Base-by-base conservation (phyloP, 2,888 invertebrate genomes). In the Biston betularia region DNA sequence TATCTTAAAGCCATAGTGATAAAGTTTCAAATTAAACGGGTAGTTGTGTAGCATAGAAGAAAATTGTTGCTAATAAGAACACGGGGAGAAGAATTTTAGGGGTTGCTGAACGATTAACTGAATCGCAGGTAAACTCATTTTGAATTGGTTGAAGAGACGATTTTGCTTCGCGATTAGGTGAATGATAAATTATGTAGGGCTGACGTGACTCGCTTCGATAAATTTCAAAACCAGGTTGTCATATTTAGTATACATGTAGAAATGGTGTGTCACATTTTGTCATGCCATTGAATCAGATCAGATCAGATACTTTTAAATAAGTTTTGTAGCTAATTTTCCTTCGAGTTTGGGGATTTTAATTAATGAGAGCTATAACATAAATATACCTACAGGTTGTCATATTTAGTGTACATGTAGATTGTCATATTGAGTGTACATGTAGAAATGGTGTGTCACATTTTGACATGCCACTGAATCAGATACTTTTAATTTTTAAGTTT, bases 91-190 rank as follows among this genome's bases (percentile, higher is more conserved):
- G 84, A 86, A 86, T 88, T 88, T 88, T 82, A 83, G 88, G 92
- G 92, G 89, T 88, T 85, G 88, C 79, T 83, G 84, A 87, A 91
- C 89, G 91, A 92, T 91, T 88, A 90, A 89, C 82, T 71, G 84
- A 86, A 84, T 87, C 79, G 80, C 92, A 92, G 92, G 92, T 92
- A 92, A 87, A 89, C 81, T 86, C 75, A 85, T 88, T 87, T 87
- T 72, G 78, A 82, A 89, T 84, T 83, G 74, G 73, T 79, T 73
- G 70, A 75, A 83, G 83, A 87, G 87, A 86, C 50, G 70, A 72
- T 86, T 86, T 85, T 83, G 85, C 86, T 84, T 86, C 83, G 83
- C 59, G 74, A 74, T 73, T 70, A 70, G 69, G 66, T 69, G 56
- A 68, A 65, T 67, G 60, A 60, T 55, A 14, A 65, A 49, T 52